Evolutionary conservation across 2,888 invertebrate species (phyloP), one percentile per base, ranked within the genome.

Genomic region (Therioaphis trifolii): DNA sequence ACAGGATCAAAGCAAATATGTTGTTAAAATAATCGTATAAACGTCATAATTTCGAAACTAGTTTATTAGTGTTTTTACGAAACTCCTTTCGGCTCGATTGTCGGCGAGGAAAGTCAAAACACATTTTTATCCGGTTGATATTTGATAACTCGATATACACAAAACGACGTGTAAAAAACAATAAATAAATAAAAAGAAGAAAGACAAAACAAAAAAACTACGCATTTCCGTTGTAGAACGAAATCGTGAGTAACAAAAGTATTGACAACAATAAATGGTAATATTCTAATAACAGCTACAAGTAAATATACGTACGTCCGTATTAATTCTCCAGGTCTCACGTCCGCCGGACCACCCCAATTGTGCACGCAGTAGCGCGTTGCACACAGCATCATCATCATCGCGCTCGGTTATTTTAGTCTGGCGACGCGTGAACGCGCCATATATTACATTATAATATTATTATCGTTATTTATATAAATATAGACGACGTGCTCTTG

Each of bases 1-100:
- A 77, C 66, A 12, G 35, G 66, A 77, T 77, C 77, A 77, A 77
- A 77, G 77, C 66, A 49, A 77, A 77, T 66, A 77, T 66, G 66
- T 66, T 66, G 52, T 66, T 66, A 49, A 66, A 66, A 66, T 77
- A 66, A 77, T 66, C 77, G 49, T 66, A 52, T 77, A 77, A 77
- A 66, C 52, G 43, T 35, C 77, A 52, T 24, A 52, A 77, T 66
- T 66, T 12, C 29, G 29, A 52, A 52, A 74, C 35, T 40, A 55
- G 63, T 55, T 78, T 40, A 78, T 78, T 78, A 69, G 78, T 55
- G 78, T 55, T 58, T n/a, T 43, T 27, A 21, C 29, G 27, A n/a
- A 76, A 76, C 63, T 49, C 21, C 63, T 76, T 76, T 63, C 46
- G 24, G n/a, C 9, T 21, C 15, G 4, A 35, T 77, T 21, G 63